A percentile compares a stretch with the other conserved stretches of the same genome.
phyloP scores from a whole-genome alignment of 1,140 invertebrate genomes.

The Lepidurus packardi region DNA sequence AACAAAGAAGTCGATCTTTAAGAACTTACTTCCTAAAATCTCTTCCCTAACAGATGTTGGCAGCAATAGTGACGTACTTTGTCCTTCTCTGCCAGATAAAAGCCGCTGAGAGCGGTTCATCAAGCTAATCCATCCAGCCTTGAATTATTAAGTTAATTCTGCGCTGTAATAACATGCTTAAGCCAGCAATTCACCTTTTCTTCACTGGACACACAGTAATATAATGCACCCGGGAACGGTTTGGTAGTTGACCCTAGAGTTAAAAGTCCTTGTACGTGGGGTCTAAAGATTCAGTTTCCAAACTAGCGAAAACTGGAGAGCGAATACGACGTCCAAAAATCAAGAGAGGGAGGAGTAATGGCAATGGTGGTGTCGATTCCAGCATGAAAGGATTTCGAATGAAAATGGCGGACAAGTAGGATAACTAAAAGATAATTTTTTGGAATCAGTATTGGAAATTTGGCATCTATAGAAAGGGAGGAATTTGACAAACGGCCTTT shows the following conservation, averaged over 20 bases:
- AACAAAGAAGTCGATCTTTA: background rate
- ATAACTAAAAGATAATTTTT: background rate
- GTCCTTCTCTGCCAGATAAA: too few relatives aligned
- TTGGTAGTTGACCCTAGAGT: too few relatives aligned
- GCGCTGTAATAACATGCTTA: conserved; percentile 27
- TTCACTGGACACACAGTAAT: too few relatives aligned
- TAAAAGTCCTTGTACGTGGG: background rate
- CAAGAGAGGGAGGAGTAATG: too few relatives aligned
- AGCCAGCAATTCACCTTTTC: background rate
- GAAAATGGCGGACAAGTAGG: background rate
- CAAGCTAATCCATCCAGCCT: background rate
- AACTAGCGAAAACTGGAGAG: background rate
- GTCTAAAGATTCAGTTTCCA: background rate
- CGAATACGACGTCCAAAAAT: background rate
- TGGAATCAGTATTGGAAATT: background rate
- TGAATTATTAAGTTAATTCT: conserved; percentile 29
- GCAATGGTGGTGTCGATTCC: background rate
- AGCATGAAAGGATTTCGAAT: background rate
- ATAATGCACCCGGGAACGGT: too few relatives aligned
- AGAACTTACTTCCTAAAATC: background rate
- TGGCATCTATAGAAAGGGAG: background rate
- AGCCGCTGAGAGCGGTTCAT: too few relatives aligned
- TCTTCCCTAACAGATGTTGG: background rate
- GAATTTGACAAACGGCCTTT: background rate
- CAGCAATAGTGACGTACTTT: too few relatives aligned